phyloP scores from a whole-genome alignment of 2,888 invertebrate species.

The Drosophila flavopinicola region DNA sequence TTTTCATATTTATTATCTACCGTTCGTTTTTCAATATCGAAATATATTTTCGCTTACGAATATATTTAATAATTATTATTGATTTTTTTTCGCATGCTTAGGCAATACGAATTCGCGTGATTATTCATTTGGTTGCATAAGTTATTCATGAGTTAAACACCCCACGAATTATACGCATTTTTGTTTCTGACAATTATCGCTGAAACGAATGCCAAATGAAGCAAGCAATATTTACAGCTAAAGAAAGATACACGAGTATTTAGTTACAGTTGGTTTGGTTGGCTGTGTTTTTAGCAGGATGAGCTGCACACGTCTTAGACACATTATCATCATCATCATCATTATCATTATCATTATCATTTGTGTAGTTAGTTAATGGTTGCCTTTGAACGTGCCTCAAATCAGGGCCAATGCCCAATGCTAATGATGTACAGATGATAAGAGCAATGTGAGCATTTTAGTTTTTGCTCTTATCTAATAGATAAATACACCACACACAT shows the following conservation, averaged over 20 bases:
- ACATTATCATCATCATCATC: constrained; percentile 11
- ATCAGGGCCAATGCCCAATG: constrained; percentile 58
- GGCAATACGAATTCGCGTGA: constrained; percentile 43
- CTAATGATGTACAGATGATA: constrained; percentile 62
- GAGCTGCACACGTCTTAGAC: constrained; percentile 23
- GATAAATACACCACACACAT: constrained; percentile 13
- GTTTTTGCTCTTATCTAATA: constrained; percentile 44
- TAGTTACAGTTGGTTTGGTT: constrained; percentile 3
- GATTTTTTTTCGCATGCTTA: constrained; percentile 31
- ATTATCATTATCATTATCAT: constrained; percentile 18
- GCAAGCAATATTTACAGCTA: constrained; percentile 26
- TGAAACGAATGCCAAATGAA: constrained; percentile 60
- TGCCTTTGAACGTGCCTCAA: constrained; percentile 23
- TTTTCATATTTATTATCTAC: constrained; percentile 13
- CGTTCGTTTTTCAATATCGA: constrained; percentile 9
- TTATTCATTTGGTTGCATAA: constrained; percentile 31
- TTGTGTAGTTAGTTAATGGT: constrained; percentile 15
- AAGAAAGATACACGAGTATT: constrained; percentile 11
- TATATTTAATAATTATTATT: constrained; percentile 39
- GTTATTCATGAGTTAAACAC: constrained; percentile 45
- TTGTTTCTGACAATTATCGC: constrained; percentile 48
- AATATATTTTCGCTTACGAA: constrained; percentile 18
- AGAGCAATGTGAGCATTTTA: constrained; percentile 27
- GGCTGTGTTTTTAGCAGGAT: constrained; percentile 12
- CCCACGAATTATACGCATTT: constrained; percentile 30